Conservation (phyloP, 2,797 vertebrate species). For the Sardinella longiceps region DNA sequence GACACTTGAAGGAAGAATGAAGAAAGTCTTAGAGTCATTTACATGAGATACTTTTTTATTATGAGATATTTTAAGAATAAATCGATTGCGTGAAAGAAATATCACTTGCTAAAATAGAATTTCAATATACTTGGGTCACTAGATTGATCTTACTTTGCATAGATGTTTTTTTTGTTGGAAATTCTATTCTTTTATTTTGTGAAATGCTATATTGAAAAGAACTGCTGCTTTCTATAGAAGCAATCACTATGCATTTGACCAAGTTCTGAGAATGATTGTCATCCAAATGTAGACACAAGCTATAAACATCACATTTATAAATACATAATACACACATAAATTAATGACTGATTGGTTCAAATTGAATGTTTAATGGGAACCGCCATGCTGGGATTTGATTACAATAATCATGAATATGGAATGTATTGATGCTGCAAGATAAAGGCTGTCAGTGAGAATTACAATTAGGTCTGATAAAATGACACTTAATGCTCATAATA, state of each 20-base stretch:
- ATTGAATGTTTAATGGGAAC: conserved; percentile 11
- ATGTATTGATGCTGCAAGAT: not conserved
- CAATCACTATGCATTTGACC: conserved; percentile 23
- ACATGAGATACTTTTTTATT: conserved; percentile 76
- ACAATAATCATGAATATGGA: conserved; percentile 39
- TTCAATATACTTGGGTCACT: conserved; percentile 34
- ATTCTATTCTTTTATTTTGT: conserved; percentile 20
- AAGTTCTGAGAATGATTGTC: conserved; percentile 25
- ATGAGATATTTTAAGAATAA: conserved; percentile 83
- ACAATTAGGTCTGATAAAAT: not conserved
- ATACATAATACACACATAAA: conserved; percentile 29
- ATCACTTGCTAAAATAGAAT: conserved; percentile 60
- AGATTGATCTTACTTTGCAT: conserved; percentile 19
- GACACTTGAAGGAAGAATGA: conserved; percentile 51
- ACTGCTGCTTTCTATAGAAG: conserved; percentile 19
- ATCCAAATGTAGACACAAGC: conserved; percentile 14
- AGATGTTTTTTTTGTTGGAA: not conserved
- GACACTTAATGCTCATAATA: not conserved
- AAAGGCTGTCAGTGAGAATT: conserved; percentile 16
- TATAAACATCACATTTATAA: conserved; percentile 30
- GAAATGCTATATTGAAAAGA: conserved; percentile 25
- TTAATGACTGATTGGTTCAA: conserved; percentile 28
- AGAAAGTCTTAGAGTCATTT: conserved; percentile 66
- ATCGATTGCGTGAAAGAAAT: conserved; percentile 77
- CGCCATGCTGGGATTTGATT: conserved; percentile 31